Base-by-base conservation (phyloP, 2,797 vertebrate species). In the Sandelia bainsii region DNA sequence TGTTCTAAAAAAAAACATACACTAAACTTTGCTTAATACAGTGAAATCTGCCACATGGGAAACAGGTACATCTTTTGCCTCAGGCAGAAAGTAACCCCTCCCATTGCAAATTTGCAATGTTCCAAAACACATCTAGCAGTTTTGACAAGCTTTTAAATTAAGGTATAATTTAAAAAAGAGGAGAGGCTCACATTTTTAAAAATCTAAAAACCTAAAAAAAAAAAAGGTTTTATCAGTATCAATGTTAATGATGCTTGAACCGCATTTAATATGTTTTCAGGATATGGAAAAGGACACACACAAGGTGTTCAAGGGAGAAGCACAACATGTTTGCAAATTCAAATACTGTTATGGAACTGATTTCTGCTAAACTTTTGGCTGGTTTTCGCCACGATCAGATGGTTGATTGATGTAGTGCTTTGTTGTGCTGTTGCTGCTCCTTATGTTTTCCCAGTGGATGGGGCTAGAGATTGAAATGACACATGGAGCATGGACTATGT, bases 401-500 rank as follows among this genome's bases (percentile, higher is more conserved):
- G 46, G 3, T 19, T 67, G 58, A 52, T 34, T 49, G 53, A 59
- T 45, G 59, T 25, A 13, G 1, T 19, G 25, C 19, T 46, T 42
- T 32, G 57, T 40, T 20, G 20, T 53, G n/a, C 13, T 63, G 62
- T 5, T 22, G 22, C 13, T 0, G 19, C 23, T 59, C 51, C 19
- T 73, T 27, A 23, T 66, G 72, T 76, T 63, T 27, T 72, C 56
- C 34, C 69, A 40, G 2, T 3, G 62, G 66, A 62, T 17, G 27
- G 7, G 23, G 12, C 0, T 0, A 4, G n/a, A 57, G 51, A 52
- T 91, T 72, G 82, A 80, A 66, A 54, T n/a, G 83, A 87, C 80
- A 80, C 51, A n/a, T n/a, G 46, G 67, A 84, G 85, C 59, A 62
- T 81, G 81, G 71, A 82, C 78, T 42, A 40, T 39, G 61, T 71